Percentiles rank a stretch among this genome's conserved stretches.
Evolutionary conservation across 2,797 vertebrate species (phyloP).

Genomic region (Chelon labrosus): DNA sequence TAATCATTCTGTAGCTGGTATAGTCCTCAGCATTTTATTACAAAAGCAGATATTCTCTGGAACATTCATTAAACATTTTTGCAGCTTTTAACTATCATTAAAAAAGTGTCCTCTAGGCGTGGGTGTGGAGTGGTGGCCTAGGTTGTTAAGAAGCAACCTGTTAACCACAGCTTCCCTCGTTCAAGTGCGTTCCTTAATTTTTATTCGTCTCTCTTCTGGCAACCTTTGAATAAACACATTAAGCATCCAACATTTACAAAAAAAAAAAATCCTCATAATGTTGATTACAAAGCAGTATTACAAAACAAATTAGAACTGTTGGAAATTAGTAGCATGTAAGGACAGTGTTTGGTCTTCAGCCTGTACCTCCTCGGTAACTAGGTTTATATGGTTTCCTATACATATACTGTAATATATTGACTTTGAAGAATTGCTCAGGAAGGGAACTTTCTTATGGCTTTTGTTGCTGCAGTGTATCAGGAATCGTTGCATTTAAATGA

Average conservation of each 20-base stretch:
- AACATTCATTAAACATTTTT: slow-evolving; percentile 11
- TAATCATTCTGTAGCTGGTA: no score
- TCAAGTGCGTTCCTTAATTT: slow-evolving; percentile 22
- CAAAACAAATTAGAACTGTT: slow-evolving; percentile 1
- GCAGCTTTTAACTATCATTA: background rate
- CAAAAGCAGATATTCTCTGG: background rate
- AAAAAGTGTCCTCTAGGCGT: background rate
- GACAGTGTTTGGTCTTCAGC: background rate
- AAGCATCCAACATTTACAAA: slow-evolving; percentile 4
- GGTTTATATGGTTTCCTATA: no score
- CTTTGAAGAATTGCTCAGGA: background rate
- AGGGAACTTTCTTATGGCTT: background rate
- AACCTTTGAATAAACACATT: slow-evolving; percentile 2
- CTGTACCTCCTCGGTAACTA: background rate
- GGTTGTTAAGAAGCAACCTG: background rate
- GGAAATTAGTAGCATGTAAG: background rate
- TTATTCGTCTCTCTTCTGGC: slow-evolving; percentile 8
- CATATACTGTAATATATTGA: background rate
- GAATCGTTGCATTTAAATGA: background rate
- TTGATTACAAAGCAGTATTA: background rate
- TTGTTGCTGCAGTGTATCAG: background rate
- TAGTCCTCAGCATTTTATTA: background rate
- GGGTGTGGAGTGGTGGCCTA: background rate
- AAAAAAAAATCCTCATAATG: slow-evolving; percentile 15
- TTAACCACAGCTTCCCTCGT: slow-evolving; percentile 13